These are phyloP conservation scores for Microplitis mediator DNA, from an alignment of 1,140 invertebrate species.

Conservation along the genomic window DNA sequence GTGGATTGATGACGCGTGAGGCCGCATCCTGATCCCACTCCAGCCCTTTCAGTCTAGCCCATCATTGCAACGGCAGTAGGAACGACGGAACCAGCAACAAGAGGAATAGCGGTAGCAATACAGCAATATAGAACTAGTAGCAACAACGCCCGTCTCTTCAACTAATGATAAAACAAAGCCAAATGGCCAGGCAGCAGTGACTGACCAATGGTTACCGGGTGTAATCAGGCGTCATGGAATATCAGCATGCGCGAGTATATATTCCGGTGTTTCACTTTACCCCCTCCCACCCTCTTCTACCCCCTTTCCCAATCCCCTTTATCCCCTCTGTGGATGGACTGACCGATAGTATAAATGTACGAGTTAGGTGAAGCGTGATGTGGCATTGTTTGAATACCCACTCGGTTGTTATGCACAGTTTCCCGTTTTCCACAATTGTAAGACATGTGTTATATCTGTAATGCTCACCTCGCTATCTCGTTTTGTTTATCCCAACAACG, in stretches of 20 bases:
- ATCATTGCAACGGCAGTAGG: too few species aligned
- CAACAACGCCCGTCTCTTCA: not conserved
- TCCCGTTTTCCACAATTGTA: constrained; percentile 27
- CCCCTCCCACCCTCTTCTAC: not conserved
- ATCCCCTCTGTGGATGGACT: not conserved
- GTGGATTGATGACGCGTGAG: constrained; percentile 17
- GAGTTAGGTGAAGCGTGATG: constrained; percentile 32
- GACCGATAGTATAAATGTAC: constrained; percentile 30
- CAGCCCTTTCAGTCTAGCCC: not conserved
- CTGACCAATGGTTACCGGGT: constrained; percentile 42
- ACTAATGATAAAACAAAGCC: constrained; percentile 44
- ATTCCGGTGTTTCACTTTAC: constrained; percentile 13
- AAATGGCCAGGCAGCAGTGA: constrained; percentile 32
- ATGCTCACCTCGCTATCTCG: not conserved
- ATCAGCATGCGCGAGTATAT: constrained; percentile 23
- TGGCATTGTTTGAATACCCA: constrained; percentile 37
- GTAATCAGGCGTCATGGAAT: constrained; percentile 42
- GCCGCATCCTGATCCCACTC: constrained; percentile 16
- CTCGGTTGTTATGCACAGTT: constrained; percentile 34
- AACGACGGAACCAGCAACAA: too few species aligned
- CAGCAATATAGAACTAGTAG: too few species aligned
- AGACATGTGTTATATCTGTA: constrained; percentile 28
- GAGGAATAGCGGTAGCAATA: too few species aligned
- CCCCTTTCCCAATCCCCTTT: too few species aligned
- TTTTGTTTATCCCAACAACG: not conserved